Conservation (phyloP, 2,113 vertebrate genomes). For the Rhipidura dahli region DNA sequence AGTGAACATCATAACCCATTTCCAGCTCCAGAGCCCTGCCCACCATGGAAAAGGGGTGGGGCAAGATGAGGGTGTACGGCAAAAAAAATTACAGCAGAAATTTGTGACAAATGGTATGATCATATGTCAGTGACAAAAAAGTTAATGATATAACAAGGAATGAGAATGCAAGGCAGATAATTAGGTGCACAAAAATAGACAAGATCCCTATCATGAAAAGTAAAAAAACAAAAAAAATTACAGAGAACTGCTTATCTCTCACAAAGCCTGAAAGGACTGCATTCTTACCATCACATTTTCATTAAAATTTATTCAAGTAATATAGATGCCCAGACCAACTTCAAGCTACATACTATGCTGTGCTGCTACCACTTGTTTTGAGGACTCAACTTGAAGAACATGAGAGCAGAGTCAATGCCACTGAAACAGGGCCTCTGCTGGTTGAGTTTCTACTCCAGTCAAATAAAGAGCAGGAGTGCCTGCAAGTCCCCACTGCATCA, state of each 20-base stretch:
- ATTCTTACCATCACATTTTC: background rate
- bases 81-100: background rate
- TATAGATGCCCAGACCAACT: background rate
- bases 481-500: background rate
- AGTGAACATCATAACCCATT: background rate
- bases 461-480: background rate
- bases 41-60: background rate
- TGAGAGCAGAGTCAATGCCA: background rate
- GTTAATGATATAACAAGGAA: background rate
- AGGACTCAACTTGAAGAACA: background rate
- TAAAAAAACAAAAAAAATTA: background rate
- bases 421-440: background rate
- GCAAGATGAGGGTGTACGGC: background rate
- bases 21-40: background rate
- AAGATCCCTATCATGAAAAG: background rate
- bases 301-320: background rate
- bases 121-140: background rate
- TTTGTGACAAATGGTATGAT: background rate
- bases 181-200: background rate
- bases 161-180: background rate
- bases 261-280: background rate
- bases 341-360: fast-evolving
- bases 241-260: background rate
- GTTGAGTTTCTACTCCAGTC: background rate
- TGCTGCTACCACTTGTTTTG: background rate